A percentile compares a stretch with the other conserved stretches of the same genome.
These are phyloP conservation scores for Vipera latastei DNA, from an alignment of 2,797 vertebrate species.

Conservation along the genomic window DNA sequence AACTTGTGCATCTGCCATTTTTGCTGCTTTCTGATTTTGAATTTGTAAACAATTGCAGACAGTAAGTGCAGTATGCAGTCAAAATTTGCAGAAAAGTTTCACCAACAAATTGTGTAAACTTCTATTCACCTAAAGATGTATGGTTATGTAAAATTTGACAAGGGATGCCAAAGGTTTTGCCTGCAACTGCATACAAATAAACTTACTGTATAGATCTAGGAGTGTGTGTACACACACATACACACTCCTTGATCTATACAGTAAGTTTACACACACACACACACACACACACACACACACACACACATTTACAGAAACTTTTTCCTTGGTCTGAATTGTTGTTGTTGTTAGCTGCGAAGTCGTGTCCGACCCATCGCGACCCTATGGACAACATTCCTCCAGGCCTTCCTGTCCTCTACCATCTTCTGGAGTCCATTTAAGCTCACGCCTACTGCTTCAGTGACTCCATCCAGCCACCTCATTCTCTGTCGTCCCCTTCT, in stretches of 20 bases:
- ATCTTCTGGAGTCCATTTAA: too few species aligned
- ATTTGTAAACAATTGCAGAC: neutral
- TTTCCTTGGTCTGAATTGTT: conserved; percentile 13
- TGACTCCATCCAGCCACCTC: too few species aligned
- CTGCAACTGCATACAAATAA: neutral
- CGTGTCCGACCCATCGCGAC: too few species aligned
- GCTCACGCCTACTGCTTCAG: too few species aligned
- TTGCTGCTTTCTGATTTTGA: neutral
- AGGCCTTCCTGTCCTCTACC: too few species aligned
- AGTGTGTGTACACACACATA: neutral
- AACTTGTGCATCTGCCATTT: neutral
- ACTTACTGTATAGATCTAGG: neutral
- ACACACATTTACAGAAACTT: neutral
- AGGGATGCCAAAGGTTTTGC: neutral
- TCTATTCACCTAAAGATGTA: neutral
- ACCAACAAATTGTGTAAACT: neutral
- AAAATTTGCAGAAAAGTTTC: neutral
- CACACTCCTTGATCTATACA: too few species aligned
- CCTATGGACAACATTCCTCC: too few species aligned
- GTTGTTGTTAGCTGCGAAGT: too few species aligned
- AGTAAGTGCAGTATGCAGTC: neutral
- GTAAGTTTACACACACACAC: too few species aligned
- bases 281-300: neutral
- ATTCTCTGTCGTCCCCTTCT: too few species aligned
- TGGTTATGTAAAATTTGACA: neutral